Percentiles rank a stretch among this genome's conserved stretches.
These are phyloP conservation scores for Drosophila lutescens DNA, from an alignment of 2,888 invertebrate genomes.

Conservation along the genomic window DNA sequence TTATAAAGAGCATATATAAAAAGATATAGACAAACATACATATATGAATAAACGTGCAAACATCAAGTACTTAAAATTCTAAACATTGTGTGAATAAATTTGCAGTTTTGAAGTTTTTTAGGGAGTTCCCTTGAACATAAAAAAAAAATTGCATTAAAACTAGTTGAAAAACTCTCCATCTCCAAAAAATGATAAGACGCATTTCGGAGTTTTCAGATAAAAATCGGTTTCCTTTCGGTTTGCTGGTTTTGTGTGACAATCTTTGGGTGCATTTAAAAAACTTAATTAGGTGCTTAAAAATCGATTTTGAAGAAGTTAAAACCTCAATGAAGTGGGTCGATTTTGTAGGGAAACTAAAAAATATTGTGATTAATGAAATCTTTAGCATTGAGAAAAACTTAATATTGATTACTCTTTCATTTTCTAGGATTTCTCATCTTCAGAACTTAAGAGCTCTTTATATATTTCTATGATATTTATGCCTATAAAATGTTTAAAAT, in stretches of 20 bases:
- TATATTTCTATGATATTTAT: not conserved
- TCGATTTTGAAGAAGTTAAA: not conserved
- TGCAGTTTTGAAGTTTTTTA: constrained; percentile 1
- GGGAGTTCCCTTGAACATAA: not conserved
- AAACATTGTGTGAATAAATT: constrained; percentile 26
- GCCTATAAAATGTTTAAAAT: not conserved
- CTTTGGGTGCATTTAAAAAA: constrained; percentile 44
- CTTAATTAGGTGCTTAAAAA: constrained; percentile 39
- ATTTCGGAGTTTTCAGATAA: not conserved
- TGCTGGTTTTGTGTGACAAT: constrained; percentile 41
- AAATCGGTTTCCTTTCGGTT: constrained; percentile 9
- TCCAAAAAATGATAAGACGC: not conserved
- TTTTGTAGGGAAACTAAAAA: not conserved
- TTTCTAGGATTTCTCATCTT: too few species aligned
- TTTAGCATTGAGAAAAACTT: too few species aligned
- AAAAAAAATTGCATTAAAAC: constrained; percentile 10
- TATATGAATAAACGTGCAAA: constrained; percentile 59
- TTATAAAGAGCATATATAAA: constrained; percentile 22
- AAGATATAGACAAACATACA: constrained; percentile 38
- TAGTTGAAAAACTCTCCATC: constrained; percentile 5
- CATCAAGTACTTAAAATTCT: constrained; percentile 22
- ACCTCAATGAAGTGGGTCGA: not conserved
- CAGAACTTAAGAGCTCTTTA: not conserved
- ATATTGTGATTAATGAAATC: too few species aligned
- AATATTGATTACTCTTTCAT: too few species aligned